Evolutionary conservation across 2,888 invertebrate species (phyloP).

Genomic region (Diplazon laetatorius): DNA sequence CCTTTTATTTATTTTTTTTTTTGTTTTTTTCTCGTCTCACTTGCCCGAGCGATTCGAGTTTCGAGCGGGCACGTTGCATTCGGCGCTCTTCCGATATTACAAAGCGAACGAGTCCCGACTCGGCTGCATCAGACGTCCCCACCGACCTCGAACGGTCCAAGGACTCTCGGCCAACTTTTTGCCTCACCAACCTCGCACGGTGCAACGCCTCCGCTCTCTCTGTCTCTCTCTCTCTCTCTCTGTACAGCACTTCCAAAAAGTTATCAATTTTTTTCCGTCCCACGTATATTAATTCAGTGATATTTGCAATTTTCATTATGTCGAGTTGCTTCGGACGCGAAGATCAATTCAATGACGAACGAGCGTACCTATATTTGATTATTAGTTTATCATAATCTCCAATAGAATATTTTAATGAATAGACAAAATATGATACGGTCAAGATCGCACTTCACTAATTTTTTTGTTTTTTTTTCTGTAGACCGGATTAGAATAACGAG

Average conservation of each 20-base stretch:
- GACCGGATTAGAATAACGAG: not conserved
- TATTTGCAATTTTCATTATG: too few species aligned
- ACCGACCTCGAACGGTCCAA: conserved; percentile 68
- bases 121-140: conserved; percentile 64
- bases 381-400: too few species aligned
- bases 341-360: too few species aligned
- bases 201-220: too few species aligned
- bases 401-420: too few species aligned
- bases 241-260: conserved; percentile 62
- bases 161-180: conserved; percentile 69
- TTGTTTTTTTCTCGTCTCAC: conserved; percentile 43
- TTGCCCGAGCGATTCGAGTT: conserved; percentile 40
- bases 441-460: too few species aligned
- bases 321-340: too few species aligned
- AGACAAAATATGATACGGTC: too few species aligned
- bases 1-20: conserved; percentile 55
- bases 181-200: conserved; percentile 62
- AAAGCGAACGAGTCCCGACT: conserved; percentile 40
- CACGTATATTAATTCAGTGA: too few species aligned
- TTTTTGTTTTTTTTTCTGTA: not conserved
- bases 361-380: too few species aligned
- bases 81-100: conserved; percentile 29
- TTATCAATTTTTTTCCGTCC: conserved; percentile 16
- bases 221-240: too few species aligned
- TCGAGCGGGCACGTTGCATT: conserved; percentile 58